Base-by-base conservation (phyloP, 1,140 invertebrate species). In the Matsumurasca onukii region DNA sequence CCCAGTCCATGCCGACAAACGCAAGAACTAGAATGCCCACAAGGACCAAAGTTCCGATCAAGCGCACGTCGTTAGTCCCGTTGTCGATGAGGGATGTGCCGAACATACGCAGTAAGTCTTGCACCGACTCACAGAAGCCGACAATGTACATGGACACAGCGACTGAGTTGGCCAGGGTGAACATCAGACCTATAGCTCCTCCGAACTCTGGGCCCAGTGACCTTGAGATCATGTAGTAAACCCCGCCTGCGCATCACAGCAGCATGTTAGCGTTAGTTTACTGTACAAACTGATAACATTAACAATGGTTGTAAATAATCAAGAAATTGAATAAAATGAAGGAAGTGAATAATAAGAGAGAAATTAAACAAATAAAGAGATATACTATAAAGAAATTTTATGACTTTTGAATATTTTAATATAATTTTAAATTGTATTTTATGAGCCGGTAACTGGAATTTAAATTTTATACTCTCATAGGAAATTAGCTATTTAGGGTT, bases 91-190 rank as follows among this genome's bases (percentile, higher is more conserved):
- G 89, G 20, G 77, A 79, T 12, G 82, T 67, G 0, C 76, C 81
- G 68, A 84, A 82, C 13, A 80, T 76, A 1, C 75, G 73, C 49
- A 93, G 80, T 45, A 91, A 82, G 71, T 88, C 87, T 57, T 86
- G 83, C 72, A 98, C 83, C 12, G 95, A 94, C 79, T 99, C 97
- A 65, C 94, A 94, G 79, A 98, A 99, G 2, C 97, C 97, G 2
- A 99, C 94, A 0, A 98, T 91, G 77, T 99, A 98, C 94, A 98
- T 98, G 55, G 97, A 92, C 72, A 95, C 95, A 9, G 95, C 96
- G 0, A 99, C 94, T 0, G 95, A 94, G 80, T 98, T 99, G 22
- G 97, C 97, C 69, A 98, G 78, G 0, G 91, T 90, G 78, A 93
- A 93, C 77, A 93, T 93, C 20, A 93, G 78, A 20, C 91, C 91